A percentile compares a stretch with the other conserved stretches of the same genome.
Evolutionary conservation across 2,888 invertebrate species (phyloP).

Genomic region (Drosophila parthenogenetica): DNA sequence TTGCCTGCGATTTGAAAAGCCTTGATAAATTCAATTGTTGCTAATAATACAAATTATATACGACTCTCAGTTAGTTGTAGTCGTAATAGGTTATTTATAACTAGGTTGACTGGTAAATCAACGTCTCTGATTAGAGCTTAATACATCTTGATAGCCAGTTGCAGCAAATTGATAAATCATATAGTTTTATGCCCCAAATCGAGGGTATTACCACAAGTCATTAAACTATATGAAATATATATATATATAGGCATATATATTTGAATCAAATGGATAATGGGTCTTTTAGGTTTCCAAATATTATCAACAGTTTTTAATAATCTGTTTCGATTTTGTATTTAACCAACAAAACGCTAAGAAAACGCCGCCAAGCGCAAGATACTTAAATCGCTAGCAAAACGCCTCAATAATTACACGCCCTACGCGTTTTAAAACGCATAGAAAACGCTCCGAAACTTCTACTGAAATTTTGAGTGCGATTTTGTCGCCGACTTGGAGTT

Average conservation of each 20-base stretch:
- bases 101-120: conserved; percentile 63
- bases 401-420: not conserved
- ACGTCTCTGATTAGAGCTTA: conserved; percentile 75
- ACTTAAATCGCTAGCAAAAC: not conserved
- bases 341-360: no score
- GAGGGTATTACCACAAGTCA: not conserved
- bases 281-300: no score
- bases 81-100: conserved; percentile 51
- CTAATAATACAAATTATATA: conserved; percentile 64
- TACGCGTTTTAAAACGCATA: conserved; percentile 43
- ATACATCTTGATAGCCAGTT: conserved; percentile 70
- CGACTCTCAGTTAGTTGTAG: conserved; percentile 23
- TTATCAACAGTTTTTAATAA: no score
- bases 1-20: conserved; percentile 47
- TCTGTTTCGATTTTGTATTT: no score
- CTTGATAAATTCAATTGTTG: conserved; percentile 65
- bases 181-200: conserved; percentile 45
- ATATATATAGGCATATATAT: not conserved
- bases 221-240: not conserved
- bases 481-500: conserved; percentile 14
- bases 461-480: conserved; percentile 19
- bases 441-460: conserved; percentile 40
- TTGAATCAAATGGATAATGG: no score
- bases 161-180: conserved; percentile 71
- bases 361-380: no score